Evolutionary conservation across 1,140 invertebrate species (phyloP).

Genomic region (Linepithema humile): DNA sequence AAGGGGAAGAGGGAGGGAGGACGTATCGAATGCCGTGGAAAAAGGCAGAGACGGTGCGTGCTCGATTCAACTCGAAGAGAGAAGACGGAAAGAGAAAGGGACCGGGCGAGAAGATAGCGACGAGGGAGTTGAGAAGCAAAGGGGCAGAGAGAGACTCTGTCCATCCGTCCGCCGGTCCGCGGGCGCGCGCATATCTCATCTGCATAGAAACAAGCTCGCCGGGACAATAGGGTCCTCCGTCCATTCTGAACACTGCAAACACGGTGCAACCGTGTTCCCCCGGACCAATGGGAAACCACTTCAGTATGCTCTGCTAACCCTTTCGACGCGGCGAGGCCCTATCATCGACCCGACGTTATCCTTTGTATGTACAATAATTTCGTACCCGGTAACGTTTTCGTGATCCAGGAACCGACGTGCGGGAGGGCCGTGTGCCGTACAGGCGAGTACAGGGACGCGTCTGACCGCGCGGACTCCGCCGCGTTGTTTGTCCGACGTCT

Average conservation of each 20-base stretch:
- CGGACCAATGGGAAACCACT: constrained; percentile 74
- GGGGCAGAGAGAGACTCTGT: constrained; percentile 54
- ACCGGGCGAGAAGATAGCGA: constrained; percentile 20
- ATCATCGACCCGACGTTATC: constrained; percentile 72
- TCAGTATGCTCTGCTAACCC: constrained; percentile 78
- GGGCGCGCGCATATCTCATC: constrained; percentile 77
- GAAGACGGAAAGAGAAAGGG: constrained; percentile 7
- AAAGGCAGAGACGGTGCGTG: neutral
- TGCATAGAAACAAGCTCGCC: constrained; percentile 83
- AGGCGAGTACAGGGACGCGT: constrained; percentile 16
- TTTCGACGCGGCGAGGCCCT: constrained; percentile 70
- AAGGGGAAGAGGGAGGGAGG: neutral
- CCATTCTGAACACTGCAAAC: constrained; percentile 82
- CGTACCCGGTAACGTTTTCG: constrained; percentile 69
- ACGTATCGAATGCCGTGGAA: constrained; percentile 25
- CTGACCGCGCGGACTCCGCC: neutral
- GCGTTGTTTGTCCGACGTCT: constrained; percentile 21
- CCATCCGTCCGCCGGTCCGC: constrained; percentile 56
- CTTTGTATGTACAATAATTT: constrained; percentile 73
- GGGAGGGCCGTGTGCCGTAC: neutral
- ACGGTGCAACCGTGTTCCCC: constrained; percentile 78
- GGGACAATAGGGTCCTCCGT: constrained; percentile 81
- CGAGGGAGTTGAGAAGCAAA: constrained; percentile 56
- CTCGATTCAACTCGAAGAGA: neutral
- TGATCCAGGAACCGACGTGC: neutral